Conservation (phyloP, 1,140 invertebrate species). For the Aethina tumida region DNA sequence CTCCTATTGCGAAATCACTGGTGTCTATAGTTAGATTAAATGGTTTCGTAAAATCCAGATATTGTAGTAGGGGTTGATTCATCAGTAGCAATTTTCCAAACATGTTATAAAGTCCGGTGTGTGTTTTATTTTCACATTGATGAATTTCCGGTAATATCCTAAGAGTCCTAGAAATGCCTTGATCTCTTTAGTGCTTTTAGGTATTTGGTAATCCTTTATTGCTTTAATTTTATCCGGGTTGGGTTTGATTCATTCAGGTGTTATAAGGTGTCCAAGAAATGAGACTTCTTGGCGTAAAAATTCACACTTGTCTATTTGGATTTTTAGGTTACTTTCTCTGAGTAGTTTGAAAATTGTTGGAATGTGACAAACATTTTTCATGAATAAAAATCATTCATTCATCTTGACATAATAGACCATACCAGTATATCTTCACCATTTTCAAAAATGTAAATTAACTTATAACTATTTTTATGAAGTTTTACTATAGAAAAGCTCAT, state of each 20-base stretch:
- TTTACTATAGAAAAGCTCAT: too few species aligned
- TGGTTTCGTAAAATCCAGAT: constrained; percentile 30
- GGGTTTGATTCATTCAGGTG: constrained; percentile 16
- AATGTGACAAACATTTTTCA: too few species aligned
- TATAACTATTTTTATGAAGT: too few species aligned
- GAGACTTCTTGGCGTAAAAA: constrained; percentile 15
- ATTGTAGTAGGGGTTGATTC: constrained; percentile 13
- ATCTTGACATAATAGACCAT: too few species aligned
- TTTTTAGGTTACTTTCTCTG: too few species aligned
- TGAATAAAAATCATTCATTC: too few species aligned
- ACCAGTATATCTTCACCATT: too few species aligned
- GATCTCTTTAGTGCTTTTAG: constrained; percentile 19
- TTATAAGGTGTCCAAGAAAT: constrained; percentile 22
- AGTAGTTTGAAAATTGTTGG: too few species aligned
- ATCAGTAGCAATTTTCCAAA: constrained; percentile 26
- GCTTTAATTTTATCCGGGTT: constrained; percentile 17
- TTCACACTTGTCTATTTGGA: too few species aligned
- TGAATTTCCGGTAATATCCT: constrained; percentile 19
- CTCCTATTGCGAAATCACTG: constrained; percentile 25
- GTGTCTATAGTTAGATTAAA: constrained; percentile 34
- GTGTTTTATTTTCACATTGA: constrained; percentile 15
- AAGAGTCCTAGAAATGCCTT: constrained; percentile 19
- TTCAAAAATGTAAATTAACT: too few species aligned
- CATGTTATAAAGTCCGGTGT: too few species aligned
- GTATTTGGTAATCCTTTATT: constrained; percentile 15